phyloP scores from a whole-genome alignment of 2,113 vertebrate genomes.

The Lophotis ruficrista region DNA sequence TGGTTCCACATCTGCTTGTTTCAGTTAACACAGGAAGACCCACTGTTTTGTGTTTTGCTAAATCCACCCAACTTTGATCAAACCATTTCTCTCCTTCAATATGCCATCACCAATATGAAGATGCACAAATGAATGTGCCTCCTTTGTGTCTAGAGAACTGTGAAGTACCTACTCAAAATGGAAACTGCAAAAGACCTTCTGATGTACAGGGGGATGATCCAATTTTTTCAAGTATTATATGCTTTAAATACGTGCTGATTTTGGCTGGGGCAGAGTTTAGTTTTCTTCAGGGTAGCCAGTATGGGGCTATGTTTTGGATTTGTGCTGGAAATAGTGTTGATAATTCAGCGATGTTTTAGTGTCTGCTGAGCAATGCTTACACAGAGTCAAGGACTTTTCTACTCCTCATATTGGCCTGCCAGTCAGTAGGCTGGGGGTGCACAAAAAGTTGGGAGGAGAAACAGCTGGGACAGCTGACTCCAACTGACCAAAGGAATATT shows the following conservation, averaged over 20 bases:
- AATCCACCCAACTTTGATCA: conserved; percentile 52
- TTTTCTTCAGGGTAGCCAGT: too few species aligned
- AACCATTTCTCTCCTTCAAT: neutral
- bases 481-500: too few species aligned
- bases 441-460: too few species aligned
- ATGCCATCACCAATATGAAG: neutral
- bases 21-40: conserved; percentile 44
- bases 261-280: too few species aligned
- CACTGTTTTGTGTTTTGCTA: conserved; percentile 52
- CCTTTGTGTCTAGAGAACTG: neutral
- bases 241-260: neutral
- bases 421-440: too few species aligned
- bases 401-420: too few species aligned
- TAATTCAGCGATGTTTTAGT: too few species aligned
- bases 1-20: conserved; percentile 49
- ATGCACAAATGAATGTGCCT: neutral
- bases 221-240: neutral
- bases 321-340: too few species aligned
- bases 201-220: neutral
- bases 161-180: neutral
- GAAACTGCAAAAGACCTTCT: neutral
- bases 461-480: too few species aligned
- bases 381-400: too few species aligned
- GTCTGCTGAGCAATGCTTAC: too few species aligned
- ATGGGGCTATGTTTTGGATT: too few species aligned